Evolutionary conservation across 2,888 invertebrate genomes (phyloP).

Genomic region (Heliconius ismenius): DNA sequence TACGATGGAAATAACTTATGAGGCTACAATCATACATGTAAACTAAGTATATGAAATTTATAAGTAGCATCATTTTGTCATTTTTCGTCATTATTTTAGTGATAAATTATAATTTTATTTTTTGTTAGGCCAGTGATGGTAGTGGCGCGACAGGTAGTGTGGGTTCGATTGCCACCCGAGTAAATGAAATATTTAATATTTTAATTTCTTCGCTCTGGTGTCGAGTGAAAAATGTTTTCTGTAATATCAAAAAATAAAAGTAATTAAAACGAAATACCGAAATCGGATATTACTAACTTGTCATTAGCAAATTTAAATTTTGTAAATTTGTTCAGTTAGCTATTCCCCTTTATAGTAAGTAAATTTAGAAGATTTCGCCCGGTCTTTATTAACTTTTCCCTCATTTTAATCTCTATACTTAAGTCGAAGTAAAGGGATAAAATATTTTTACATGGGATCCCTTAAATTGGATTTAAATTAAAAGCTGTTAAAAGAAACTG

Average conservation of each 20-base stretch:
- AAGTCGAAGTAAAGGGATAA: constrained; percentile 20
- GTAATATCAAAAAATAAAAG: not conserved
- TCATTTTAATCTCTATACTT: constrained; percentile 23
- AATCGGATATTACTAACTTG: constrained; percentile 7
- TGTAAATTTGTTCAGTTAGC: constrained; percentile 6
- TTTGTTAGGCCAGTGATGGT: no score
- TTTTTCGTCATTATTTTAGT: no score
- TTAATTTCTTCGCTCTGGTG: no score
- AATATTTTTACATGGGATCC: constrained; percentile 5
- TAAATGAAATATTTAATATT: no score
- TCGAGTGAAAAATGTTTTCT: not conserved
- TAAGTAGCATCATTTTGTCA: not conserved
- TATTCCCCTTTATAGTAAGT: constrained; percentile 9
- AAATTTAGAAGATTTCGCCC: constrained; percentile 10
- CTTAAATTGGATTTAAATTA: constrained; percentile 25
- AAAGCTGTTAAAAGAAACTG: constrained; percentile 8
- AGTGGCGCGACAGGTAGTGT: no score
- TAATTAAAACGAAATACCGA: not conserved
- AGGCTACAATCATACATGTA: constrained; percentile 15
- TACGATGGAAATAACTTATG: constrained; percentile 43
- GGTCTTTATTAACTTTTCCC: constrained; percentile 22
- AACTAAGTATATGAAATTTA: constrained; percentile 6
- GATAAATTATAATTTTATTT: not conserved
- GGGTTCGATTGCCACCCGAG: no score
- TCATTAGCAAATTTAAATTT: constrained; percentile 15